These are phyloP conservation scores for Pycnomerus fuliginosus DNA, from an alignment of 2,888 invertebrate genomes.

Conservation along the genomic window DNA sequence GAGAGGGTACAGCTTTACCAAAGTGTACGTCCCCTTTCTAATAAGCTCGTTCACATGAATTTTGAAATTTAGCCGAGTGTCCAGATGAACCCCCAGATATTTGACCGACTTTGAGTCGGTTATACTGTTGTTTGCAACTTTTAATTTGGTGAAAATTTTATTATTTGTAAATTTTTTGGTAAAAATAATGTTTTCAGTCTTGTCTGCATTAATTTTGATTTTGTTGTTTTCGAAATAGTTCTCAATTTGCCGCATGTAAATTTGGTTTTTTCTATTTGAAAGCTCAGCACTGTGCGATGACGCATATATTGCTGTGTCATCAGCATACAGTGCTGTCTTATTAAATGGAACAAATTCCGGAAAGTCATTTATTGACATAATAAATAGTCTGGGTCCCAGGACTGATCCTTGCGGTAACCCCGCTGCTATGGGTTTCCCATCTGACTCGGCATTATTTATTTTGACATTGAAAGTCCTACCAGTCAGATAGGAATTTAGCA, in stretches of 20 bases:
- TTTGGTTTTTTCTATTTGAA: slow-evolving; percentile 6
- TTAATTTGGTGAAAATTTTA: slow-evolving; percentile 1
- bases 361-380: slow-evolving; percentile 20
- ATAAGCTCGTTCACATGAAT: background rate
- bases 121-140: background rate
- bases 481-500: slow-evolving; percentile 32
- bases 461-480: slow-evolving; percentile 28
- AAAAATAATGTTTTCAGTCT: slow-evolving; percentile 8
- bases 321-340: slow-evolving; percentile 24
- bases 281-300: slow-evolving; percentile 1
- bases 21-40: background rate
- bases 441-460: slow-evolving; percentile 13
- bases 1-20: slow-evolving; percentile 4
- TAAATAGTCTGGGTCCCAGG: slow-evolving; percentile 24
- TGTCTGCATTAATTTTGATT: slow-evolving; percentile 3
- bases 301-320: slow-evolving; percentile 6
- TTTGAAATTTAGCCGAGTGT: slow-evolving; percentile 3
- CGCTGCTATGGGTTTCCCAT: slow-evolving; percentile 16
- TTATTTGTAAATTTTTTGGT: slow-evolving; percentile 6
- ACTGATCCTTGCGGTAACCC: slow-evolving; percentile 22
- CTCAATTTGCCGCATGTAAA: background rate
- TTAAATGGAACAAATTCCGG: slow-evolving; percentile 16
- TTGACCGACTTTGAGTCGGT: background rate
- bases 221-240: slow-evolving; percentile 2
- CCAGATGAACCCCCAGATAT: slow-evolving; percentile 7